These are phyloP conservation scores for Dastarcus helophoroides DNA, from an alignment of 2,888 invertebrate genomes.

Conservation along the genomic window DNA sequence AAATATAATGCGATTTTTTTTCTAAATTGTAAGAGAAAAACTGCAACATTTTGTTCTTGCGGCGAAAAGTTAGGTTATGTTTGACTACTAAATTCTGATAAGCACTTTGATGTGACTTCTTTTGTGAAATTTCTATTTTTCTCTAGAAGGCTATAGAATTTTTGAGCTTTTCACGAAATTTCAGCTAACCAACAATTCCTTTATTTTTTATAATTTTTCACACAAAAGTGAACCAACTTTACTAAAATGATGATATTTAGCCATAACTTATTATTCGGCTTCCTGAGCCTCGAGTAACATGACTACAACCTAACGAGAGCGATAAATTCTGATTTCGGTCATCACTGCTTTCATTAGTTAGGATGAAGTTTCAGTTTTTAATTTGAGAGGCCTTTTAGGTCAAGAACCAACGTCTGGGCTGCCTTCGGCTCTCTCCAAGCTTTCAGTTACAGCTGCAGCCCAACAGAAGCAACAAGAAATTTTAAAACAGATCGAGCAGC, in stretches of 20 bases:
- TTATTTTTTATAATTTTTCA: slow-evolving; percentile 3
- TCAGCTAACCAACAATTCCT: background rate
- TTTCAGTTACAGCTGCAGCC: slow-evolving; percentile 62
- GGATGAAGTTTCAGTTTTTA: slow-evolving; percentile 3
- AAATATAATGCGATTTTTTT: no score
- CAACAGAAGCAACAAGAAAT: slow-evolving; percentile 82
- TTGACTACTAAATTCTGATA: background rate
- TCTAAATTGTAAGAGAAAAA: no score
- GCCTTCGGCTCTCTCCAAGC: slow-evolving; percentile 39
- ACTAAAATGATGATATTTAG: slow-evolving; percentile 24
- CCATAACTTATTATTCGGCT: slow-evolving; percentile 34
- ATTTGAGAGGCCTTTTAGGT: slow-evolving; percentile 28
- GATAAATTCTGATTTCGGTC: slow-evolving; percentile 18
- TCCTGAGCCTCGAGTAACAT: slow-evolving; percentile 27
- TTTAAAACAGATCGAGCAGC: slow-evolving; percentile 74
- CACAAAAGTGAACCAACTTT: slow-evolving; percentile 18
- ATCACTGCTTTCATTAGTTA: slow-evolving; percentile 1
- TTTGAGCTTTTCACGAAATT: no score
- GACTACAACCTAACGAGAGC: slow-evolving; percentile 26
- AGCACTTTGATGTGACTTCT: slow-evolving; percentile 6
- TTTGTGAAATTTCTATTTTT: slow-evolving; percentile 1
- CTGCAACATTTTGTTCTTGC: no score
- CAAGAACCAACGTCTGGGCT: slow-evolving; percentile 37
- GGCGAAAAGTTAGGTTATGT: slow-evolving; percentile 1
- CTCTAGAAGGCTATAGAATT: background rate